Evolutionary conservation across 2,113 vertebrate species (phyloP).

Genomic region (Pseudorasbora parva): DNA sequence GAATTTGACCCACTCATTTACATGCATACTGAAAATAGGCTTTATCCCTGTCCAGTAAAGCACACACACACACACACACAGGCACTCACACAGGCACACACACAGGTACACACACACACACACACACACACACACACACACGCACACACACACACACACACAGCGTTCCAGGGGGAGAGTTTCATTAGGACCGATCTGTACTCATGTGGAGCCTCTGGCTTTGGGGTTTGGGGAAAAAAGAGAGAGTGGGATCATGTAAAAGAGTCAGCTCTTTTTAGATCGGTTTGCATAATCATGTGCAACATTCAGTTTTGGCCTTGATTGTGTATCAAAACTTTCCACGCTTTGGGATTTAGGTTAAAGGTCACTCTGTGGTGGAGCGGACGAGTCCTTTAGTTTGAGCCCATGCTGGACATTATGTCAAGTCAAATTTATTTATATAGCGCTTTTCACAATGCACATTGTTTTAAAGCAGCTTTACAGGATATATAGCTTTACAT

Average conservation of each 20-base stretch:
- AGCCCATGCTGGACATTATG: neutral
- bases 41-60: slow-evolving; percentile 55
- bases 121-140: neutral
- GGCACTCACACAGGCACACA: no score
- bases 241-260: slow-evolving; percentile 32
- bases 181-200: slow-evolving; percentile 40
- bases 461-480: no score
- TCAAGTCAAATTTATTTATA: no score
- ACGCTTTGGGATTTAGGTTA: slow-evolving; percentile 20
- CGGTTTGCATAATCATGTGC: slow-evolving; percentile 43
- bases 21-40: slow-evolving; percentile 52
- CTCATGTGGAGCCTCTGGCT: slow-evolving; percentile 28
- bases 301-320: slow-evolving; percentile 18
- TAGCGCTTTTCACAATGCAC: no score
- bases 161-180: slow-evolving; percentile 27
- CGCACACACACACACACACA: slow-evolving; percentile 33
- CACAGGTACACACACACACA: neutral
- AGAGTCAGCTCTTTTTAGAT: slow-evolving; percentile 2
- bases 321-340: slow-evolving; percentile 18
- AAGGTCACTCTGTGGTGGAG: slow-evolving; percentile 13
- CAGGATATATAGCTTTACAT: no score
- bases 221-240: slow-evolving; percentile 38
- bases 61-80: slow-evolving; percentile 40
- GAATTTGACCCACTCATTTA: slow-evolving; percentile 64
- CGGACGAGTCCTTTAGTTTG: neutral